Base-by-base conservation (phyloP, 1,140 invertebrate genomes). In the Drosophila novamexicana region DNA sequence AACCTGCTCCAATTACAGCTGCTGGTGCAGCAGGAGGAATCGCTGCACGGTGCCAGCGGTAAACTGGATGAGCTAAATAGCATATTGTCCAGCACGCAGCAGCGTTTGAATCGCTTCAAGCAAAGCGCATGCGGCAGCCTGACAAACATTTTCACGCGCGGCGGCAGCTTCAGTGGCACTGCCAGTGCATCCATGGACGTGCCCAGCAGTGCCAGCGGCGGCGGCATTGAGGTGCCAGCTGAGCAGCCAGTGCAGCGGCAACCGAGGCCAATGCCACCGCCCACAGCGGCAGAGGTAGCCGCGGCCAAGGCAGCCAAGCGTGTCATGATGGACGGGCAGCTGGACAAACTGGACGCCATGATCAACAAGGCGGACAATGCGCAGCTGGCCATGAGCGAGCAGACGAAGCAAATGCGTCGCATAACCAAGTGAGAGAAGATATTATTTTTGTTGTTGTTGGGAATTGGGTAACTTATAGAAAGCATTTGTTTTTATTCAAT, bases 41-140 rank as follows among this genome's bases (percentile, higher is more conserved):
- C 94, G 62, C 82, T 97, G 4, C 94, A 95, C 78, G 94, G 95
- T 62, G 94, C 96, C 1, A 94, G 95, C 54, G 95, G 95, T 61
- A 97, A 97, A 73, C 93, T 98, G n/a, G 95, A 96, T 57, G 96
- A 97, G 90, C 94, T 98, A 34, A 97, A 97, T 83, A 95, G 93
- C 18, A 97, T 97, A 62, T 93, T 98, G 40, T 95, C 94, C 76
- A 94, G 94, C 22, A 98, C 97, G 0, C 97, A 98, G 92, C 96
- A 96, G 63, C 97, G 97, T 93, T 93, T 99, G 47, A 98, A 97
- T 93, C 95, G 95, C 86, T 95, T 98, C 74, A 98, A 98, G 94
- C 96, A 92, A 29, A 81, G 77, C 29, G 85, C 90, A 5, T 80
- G 81, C 32, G 84, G 84, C 62, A 92, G 86, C n/a, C 45, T 92